Evolutionary conservation across 2,113 vertebrate genomes (phyloP).

Genomic region (Platichthys stellatus): DNA sequence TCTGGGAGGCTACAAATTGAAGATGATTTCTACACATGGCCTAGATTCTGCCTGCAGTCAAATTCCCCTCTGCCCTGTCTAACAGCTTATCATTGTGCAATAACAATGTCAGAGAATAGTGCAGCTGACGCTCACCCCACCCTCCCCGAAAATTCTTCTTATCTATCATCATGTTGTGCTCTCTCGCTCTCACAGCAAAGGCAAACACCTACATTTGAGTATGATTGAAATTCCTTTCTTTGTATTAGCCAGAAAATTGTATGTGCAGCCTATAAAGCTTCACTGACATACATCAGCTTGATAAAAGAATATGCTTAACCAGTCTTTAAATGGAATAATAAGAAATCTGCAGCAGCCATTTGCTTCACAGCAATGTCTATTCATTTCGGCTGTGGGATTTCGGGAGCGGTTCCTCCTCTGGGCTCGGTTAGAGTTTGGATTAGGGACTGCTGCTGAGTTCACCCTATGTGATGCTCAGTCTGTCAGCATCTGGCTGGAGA

Average conservation of each 20-base stretch:
- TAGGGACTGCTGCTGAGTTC: conserved; percentile 64
- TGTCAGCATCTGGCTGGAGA: conserved; percentile 70
- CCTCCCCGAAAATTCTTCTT: conserved; percentile 21
- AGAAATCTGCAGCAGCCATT: conserved; percentile 39
- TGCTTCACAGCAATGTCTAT: conserved; percentile 33
- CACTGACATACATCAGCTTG: conserved; percentile 12
- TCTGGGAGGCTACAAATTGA: conserved; percentile 61
- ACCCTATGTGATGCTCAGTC: conserved; percentile 59
- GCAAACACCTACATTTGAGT: conserved; percentile 29
- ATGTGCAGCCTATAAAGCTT: not conserved
- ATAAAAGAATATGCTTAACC: conserved; percentile 55
- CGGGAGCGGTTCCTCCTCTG: conserved; percentile 63
- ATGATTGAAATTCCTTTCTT: conserved; percentile 19
- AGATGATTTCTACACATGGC: conserved; percentile 61
- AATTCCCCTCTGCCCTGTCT: conserved; percentile 48
- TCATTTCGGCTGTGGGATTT: conserved; percentile 58
- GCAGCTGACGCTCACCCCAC: conserved; percentile 49
- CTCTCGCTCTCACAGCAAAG: conserved; percentile 3
- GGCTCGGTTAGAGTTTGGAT: conserved; percentile 71
- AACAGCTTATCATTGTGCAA: conserved; percentile 70
- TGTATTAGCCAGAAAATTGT: conserved; percentile 11
- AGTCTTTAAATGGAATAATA: conserved; percentile 52
- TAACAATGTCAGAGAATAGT: conserved; percentile 66
- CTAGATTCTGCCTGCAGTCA: conserved; percentile 60
- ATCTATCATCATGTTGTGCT: conserved; percentile 46